phyloP scores from a whole-genome alignment of 1,140 invertebrate species.

The Euborellia annulipes region DNA sequence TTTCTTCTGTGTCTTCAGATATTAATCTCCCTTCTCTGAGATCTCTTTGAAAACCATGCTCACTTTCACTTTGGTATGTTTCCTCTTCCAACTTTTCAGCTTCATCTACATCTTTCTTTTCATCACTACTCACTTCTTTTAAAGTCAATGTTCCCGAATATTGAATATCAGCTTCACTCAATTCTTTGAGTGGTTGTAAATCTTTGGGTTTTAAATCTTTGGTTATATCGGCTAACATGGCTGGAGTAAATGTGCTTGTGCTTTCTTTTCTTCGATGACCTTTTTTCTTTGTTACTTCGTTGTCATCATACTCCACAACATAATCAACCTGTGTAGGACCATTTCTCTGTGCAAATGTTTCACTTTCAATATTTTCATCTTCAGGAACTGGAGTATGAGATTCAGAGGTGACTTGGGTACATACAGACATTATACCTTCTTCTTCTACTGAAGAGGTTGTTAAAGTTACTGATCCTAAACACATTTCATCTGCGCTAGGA shows the following conservation, averaged over 20 bases:
- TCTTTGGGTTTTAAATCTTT: background rate
- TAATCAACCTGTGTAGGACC: conserved; percentile 40
- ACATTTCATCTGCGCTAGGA: conserved; percentile 13
- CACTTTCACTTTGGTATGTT: conserved; percentile 26
- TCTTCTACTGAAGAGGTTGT: conserved; percentile 33
- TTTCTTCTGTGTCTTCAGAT: conserved; percentile 18
- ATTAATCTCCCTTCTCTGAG: conserved; percentile 19
- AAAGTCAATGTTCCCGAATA: conserved; percentile 22
- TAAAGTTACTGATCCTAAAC: conserved; percentile 33
- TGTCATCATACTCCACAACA: conserved; percentile 29
- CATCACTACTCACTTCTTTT: conserved; percentile 28
- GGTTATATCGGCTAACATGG: conserved; percentile 7
- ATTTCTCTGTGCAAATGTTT: conserved; percentile 23
- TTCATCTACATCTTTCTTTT: conserved; percentile 29
- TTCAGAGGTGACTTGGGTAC: conserved; percentile 37
- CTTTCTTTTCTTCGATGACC: conserved; percentile 39
- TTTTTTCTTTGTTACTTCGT: conserved; percentile 27
- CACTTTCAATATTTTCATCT: conserved; percentile 20
- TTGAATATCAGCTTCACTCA: conserved; percentile 25
- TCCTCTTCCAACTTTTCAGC: conserved; percentile 23
- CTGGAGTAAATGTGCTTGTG: conserved; percentile 26
- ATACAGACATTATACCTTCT: conserved; percentile 30
- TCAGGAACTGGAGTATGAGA: conserved; percentile 20
- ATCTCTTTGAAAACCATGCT: conserved; percentile 25
- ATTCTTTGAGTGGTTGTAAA: background rate